Base-by-base conservation (phyloP, 2,113 vertebrate genomes). In the Microtus oregoni region DNA sequence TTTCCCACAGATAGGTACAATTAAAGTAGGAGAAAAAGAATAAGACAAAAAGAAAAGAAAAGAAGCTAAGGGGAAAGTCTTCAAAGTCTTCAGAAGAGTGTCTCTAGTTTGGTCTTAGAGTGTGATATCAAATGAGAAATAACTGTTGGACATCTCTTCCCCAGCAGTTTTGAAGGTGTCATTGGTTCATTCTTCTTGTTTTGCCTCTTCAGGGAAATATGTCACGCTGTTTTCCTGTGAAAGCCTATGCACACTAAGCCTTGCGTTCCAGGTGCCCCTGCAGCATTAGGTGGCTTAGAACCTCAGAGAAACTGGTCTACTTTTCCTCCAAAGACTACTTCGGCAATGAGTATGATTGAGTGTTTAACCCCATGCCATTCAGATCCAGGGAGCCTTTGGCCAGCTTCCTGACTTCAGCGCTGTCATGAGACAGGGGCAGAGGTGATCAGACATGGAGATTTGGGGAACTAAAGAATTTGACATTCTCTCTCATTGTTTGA, bases 391-490 rank as follows among this genome's bases (percentile, higher is more conserved):
- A 28, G 30, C 0, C 55, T 94, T 89, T 83, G 41, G 52, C 63
- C 11, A 61, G 3, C 26, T 70, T 91, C 67, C 61, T 76, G 65
- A 61, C 1, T 30, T 91, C 7, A 61, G 30, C 2, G 22, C 2
- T 50, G 13, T 2, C 52, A 38, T 47, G n/a, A 19, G 55, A 6
- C 55, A 58, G 55, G 17, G 55, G 17, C 55, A 77, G 73, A 88
- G 5, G 75, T 5, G 6, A 24, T 88, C 68, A 78, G 20, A 47
- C 35, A 47, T 1, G 55, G 47, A 3, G 17, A 41, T 55, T 83
- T n/a, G 61, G 10, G 89, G 89, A 83, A 78, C 75, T 90, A 15
- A 68, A 95, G 44, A 75, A 94, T 92, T 93, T 92, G 44, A 78
- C 47, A 13, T 17, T 55, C 70, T 92, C 47, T 86, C 35, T 58